phyloP scores from a whole-genome alignment of 2,113 vertebrate genomes.

The Stomatorhinus ivindoensis region DNA sequence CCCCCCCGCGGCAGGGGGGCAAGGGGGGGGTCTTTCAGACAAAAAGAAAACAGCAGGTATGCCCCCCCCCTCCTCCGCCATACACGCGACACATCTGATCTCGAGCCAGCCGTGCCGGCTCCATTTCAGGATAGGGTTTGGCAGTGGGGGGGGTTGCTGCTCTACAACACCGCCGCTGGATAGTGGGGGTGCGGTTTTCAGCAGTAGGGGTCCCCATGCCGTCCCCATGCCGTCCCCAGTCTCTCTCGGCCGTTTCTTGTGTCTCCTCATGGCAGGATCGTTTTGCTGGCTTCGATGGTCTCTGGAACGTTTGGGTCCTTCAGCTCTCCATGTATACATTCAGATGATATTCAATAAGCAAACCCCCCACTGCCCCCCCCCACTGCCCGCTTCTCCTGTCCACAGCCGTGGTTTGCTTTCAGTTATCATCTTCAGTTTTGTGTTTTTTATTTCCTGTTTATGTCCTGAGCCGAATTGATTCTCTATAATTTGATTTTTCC shows the following conservation, averaged over 20 bases:
- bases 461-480: not conserved
- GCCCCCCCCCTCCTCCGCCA: constrained; percentile 1
- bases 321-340: not conserved
- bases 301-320: not conserved
- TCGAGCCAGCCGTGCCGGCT: constrained; percentile 7
- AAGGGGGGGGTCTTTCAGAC: constrained; percentile 54
- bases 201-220: not conserved
- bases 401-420: not conserved
- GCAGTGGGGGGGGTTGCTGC: not conserved
- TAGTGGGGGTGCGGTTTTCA: not conserved
- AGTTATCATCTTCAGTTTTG: not conserved
- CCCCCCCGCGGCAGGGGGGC: constrained; percentile 34
- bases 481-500: not conserved
- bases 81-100: constrained; percentile 34
- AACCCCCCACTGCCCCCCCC: not conserved
- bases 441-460: not conserved
- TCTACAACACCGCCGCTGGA: not conserved
- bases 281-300: not conserved
- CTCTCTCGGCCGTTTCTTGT: not conserved
- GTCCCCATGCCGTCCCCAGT: no score
- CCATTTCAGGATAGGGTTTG: not conserved
- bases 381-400: not conserved
- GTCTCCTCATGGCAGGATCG: not conserved
- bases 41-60: constrained; percentile 55
- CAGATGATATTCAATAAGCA: not conserved